phyloP scores from a whole-genome alignment of 2,888 invertebrate genomes.

The Gastrophysa polygoni region DNA sequence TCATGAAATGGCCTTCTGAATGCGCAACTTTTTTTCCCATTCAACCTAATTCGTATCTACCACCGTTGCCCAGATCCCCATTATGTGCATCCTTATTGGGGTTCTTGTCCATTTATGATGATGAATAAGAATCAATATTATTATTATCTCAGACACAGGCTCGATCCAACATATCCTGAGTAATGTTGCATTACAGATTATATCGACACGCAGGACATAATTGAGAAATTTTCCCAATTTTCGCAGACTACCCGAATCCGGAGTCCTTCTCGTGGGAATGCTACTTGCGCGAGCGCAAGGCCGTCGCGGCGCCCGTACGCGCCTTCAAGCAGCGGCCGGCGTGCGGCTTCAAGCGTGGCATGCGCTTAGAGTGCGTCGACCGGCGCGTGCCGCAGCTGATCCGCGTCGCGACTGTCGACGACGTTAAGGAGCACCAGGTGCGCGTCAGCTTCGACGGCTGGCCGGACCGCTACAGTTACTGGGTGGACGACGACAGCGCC shows the following conservation, averaged over 20 bases:
- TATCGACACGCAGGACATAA: too few species aligned
- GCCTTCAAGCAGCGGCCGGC: slow-evolving; percentile 83
- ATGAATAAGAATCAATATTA: too few species aligned
- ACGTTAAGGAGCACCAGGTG: slow-evolving; percentile 76
- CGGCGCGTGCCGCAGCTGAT: slow-evolving; percentile 81
- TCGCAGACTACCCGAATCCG: slow-evolving; percentile 70
- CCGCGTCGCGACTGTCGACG: slow-evolving; percentile 82
- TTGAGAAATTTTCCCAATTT: too few species aligned
- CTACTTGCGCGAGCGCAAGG: slow-evolving; percentile 78
- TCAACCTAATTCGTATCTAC: too few species aligned
- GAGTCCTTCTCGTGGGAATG: slow-evolving; percentile 83
- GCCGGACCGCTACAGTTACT: slow-evolving; percentile 82
- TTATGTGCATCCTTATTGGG: too few species aligned
- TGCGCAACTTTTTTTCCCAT: too few species aligned
- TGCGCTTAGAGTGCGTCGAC: slow-evolving; percentile 90
- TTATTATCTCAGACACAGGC: too few species aligned
- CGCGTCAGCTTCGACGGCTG: slow-evolving; percentile 89
- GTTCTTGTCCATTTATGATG: too few species aligned
- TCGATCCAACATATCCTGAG: too few species aligned
- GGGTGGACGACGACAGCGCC: slow-evolving; percentile 89
- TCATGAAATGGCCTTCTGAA: too few species aligned
- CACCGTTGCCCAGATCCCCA: too few species aligned
- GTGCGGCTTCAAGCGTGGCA: slow-evolving; percentile 79
- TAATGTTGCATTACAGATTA: too few species aligned
- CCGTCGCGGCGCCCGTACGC: slow-evolving; percentile 76